phyloP scores from a whole-genome alignment of 2,113 vertebrate species.

The Scalopus aquaticus region DNA sequence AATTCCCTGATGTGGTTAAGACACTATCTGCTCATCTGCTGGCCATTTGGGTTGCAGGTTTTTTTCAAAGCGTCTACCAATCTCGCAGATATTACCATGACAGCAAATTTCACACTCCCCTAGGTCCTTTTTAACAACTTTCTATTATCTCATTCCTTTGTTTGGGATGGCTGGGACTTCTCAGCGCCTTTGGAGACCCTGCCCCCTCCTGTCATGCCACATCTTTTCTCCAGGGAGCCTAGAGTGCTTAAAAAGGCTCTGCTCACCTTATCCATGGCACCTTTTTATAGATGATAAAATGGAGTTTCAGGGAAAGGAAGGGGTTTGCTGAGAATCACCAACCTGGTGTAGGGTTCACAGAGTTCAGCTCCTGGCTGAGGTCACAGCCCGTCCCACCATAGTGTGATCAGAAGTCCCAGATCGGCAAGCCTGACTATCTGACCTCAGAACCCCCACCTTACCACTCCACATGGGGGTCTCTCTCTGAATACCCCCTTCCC shows the following conservation, averaged over 20 bases:
- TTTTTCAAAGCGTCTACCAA: background rate
- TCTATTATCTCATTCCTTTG: no score
- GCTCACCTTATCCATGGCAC: background rate
- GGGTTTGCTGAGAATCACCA: background rate
- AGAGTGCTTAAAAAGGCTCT: background rate
- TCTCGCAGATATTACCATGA: background rate
- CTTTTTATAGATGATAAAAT: background rate
- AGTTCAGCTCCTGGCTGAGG: background rate
- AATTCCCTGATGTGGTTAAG: background rate
- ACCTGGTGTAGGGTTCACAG: background rate
- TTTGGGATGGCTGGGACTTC: background rate
- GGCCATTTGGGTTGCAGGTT: background rate
- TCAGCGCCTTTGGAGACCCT: background rate
- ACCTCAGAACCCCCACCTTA: background rate
- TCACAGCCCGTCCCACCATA: background rate
- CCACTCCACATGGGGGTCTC: background rate
- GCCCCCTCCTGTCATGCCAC: background rate
- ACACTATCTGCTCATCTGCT: background rate
- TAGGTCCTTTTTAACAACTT: background rate
- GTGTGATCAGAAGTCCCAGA: background rate
- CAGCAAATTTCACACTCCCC: background rate
- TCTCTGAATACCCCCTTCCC: background rate
- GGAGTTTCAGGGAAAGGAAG: constrained; percentile 23
- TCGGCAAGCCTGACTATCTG: background rate
- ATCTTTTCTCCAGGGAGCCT: background rate